Evolutionary conservation across 1,140 invertebrate species (phyloP), one percentile per base, ranked within the genome.

Genomic region (Drosophila takahashii): DNA sequence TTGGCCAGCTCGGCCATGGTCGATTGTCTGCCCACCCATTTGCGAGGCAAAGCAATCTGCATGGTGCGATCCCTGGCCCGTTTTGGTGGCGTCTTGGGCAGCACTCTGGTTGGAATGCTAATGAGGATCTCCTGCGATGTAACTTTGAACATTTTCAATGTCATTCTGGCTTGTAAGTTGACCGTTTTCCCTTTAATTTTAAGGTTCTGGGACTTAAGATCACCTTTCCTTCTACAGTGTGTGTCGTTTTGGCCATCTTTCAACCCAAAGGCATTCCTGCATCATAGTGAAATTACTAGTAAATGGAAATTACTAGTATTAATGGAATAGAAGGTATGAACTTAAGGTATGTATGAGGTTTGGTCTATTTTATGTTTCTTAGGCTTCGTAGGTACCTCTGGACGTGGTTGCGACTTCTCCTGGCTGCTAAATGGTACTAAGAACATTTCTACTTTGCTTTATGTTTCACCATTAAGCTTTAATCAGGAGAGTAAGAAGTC

Each of bases 21-120:
- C 0, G 56, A 53, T 15, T 10, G 3, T 3, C 27, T 74, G 6
- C 71, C 65, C 9, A 29, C 52, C 15, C 42, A 74, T 6, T 15
- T 74, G 48, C 47, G 48, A 0, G 70, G 53, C 18, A 70, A 53
- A 27, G 65, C 65, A 0, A 10, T 73, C 8, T 50, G 52, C 22
- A 8, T 66, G 36, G 32, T 37, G 1, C 15, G 47, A 5, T 50
- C 69, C 4, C 3, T 72, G 1, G 42, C 61, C 7, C 36, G 69
- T 0, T 1, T 45, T 2, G 69, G 69, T n/a, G 42, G 36, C 1
- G 26, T 67, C 1, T 0, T 32, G 2, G 61, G 69, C 2, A 34
- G 37, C 32, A 11, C n/a, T 1, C 7, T 59, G 34, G 37, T 72
- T 18, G 62, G 62, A 4, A 1, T 67, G 4, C 9, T 66, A 5